These are phyloP conservation scores for Xenus cinereus DNA, from an alignment of 2,113 vertebrate species.

Conservation along the genomic window DNA sequence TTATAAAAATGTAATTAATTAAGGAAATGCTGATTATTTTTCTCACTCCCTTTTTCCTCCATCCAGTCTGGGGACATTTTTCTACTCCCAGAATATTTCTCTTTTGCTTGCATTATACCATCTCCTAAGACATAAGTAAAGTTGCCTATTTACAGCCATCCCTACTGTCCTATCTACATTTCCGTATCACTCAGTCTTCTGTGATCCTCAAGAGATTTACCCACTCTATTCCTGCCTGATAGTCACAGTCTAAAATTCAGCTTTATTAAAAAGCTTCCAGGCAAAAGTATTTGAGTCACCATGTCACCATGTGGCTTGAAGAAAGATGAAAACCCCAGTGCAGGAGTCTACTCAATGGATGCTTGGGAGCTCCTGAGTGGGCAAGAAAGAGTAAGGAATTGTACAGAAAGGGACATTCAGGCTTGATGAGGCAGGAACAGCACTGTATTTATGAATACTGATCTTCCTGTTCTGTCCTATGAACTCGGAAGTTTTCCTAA, in stretches of 20 bases:
- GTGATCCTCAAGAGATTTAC: background rate
- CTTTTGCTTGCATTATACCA: background rate
- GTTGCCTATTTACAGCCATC: background rate
- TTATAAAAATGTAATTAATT: background rate
- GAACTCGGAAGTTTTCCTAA: background rate
- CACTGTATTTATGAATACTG: background rate
- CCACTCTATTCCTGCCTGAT: background rate
- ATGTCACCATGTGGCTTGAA: background rate
- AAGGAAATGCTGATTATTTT: background rate
- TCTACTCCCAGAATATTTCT: background rate
- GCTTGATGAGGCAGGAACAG: background rate
- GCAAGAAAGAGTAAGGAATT: background rate
- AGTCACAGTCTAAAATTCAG: background rate
- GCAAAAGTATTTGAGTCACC: background rate
- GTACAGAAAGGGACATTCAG: background rate
- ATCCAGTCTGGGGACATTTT: background rate
- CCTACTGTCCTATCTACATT: background rate
- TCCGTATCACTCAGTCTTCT: background rate
- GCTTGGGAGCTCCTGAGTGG: background rate
- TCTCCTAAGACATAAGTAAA: background rate
- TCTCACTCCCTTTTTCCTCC: background rate
- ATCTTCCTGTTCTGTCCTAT: background rate
- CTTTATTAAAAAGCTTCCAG: background rate
- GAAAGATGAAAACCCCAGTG: background rate
- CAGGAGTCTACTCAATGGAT: background rate